A percentile compares a stretch with the other conserved stretches of the same genome.
Conservation (phyloP, 2,113 vertebrate genomes). For the Craseonycteris thonglongyai region DNA sequence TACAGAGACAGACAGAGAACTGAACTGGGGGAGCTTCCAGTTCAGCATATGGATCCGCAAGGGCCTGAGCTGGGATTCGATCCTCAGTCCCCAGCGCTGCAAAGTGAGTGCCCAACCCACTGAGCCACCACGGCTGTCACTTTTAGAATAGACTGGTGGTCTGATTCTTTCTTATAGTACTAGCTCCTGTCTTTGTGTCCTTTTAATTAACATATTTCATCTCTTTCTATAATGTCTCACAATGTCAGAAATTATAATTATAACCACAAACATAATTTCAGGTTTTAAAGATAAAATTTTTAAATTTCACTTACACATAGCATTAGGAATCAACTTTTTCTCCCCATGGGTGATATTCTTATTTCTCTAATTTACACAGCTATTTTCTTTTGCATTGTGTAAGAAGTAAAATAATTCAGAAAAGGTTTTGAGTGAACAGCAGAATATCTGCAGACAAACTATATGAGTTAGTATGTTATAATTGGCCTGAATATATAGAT, state of each 20-base stretch:
- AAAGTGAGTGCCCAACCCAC: no score
- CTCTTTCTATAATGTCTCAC: background rate
- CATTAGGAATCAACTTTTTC: background rate
- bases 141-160: background rate
- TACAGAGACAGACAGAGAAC: no score
- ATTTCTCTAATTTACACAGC: slow-evolving; percentile 39
- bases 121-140: no score
- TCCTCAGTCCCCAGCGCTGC: no score
- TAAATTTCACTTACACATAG: background rate
- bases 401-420: slow-evolving; percentile 25
- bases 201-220: background rate
- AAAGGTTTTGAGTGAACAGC: slow-evolving; percentile 20
- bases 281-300: background rate
- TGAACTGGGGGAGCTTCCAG: no score
- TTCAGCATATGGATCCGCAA: no score
- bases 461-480: slow-evolving; percentile 55
- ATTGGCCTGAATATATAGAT: slow-evolving; percentile 51
- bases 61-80: no score
- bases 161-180: background rate
- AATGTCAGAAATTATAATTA: background rate
- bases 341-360: background rate
- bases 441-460: background rate
- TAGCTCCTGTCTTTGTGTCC: background rate
- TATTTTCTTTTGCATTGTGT: slow-evolving; percentile 30
- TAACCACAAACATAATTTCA: background rate